Evolutionary conservation across 2,797 vertebrate genomes (phyloP), one percentile per base, ranked within the genome.

Genomic region (Schizopygopsis malacanthus): DNA sequence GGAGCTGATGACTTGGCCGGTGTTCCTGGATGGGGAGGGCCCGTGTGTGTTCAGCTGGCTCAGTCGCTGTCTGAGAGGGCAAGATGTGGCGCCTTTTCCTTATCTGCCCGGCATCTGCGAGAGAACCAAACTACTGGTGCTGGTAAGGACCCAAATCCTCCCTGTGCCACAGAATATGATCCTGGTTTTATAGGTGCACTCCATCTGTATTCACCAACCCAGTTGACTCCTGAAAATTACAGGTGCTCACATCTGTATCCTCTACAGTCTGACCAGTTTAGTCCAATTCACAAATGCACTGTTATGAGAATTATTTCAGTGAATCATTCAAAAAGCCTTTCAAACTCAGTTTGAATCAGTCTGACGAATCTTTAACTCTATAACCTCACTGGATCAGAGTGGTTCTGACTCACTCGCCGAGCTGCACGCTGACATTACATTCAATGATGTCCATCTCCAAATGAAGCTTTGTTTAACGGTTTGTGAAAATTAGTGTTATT

Each of bases 31-130:
- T 63, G 87, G 94, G 2, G 95, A 98, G 83, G 98, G 97, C 65
- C 97, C 98, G 7, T 97, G 96, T 89, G 96, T 99, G 87, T 97
- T 97, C 88, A 95, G 95, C 89, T 99, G 98, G 98, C 94, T 99
- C 90, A 97, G 97, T 88, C 95, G 95, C 85, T 98, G 97, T 90
- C 91, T 99, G 86, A 96, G 96, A 86, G 96, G 96, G 15, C 96
- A 96, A 87, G 94, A 93, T 70, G 91, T 93, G 22, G 87, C 91
- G 0, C 96, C 97, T 9, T 99, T 98, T 69, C 98, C 98, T 28
- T 97, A 97, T 90, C 94, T 99, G 56, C 97, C 97, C 1, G 95
- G 95, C 82, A 95, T 99, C 92, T 99, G 98, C 90, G 96, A 97
- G 84, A 96, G 98, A 92, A 98, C 97, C 92, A 96, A 96, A 86